Percentiles rank a stretch among this genome's conserved stretches.
Conservation (phyloP, 2,113 vertebrate genomes). For the Epinephelus lanceolatus region DNA sequence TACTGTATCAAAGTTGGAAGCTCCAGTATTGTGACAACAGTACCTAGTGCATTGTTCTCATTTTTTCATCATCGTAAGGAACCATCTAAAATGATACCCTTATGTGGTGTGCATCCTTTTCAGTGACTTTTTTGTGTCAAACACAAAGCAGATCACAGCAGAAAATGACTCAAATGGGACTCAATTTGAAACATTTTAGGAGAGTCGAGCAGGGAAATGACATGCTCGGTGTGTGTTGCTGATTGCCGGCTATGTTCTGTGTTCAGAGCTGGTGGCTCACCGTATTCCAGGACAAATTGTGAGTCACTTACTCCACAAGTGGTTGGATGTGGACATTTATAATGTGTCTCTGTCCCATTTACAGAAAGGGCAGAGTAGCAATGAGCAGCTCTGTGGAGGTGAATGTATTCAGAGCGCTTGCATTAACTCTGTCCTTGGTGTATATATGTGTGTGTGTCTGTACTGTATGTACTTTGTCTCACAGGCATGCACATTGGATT, state of each 20-base stretch:
- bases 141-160: no score
- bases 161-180: background rate
- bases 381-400: background rate
- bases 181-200: background rate
- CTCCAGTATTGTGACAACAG: no score
- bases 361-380: background rate
- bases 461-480: background rate
- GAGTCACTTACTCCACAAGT: constrained; percentile 10
- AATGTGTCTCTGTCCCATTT: constrained; percentile 20
- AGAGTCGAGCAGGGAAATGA: background rate
- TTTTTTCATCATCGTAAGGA: no score
- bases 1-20: no score
- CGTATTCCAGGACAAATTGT: constrained; percentile 24
- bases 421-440: background rate
- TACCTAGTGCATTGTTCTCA: no score
- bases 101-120: no score
- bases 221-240: background rate
- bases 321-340: background rate
- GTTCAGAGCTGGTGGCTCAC: constrained; percentile 1
- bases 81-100: no score
- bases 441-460: background rate
- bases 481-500: background rate
- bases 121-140: no score
- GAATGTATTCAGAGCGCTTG: background rate
- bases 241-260: background rate